Evolutionary conservation across 2,113 vertebrate species (phyloP).

Genomic region (Thermophis baileyi): DNA sequence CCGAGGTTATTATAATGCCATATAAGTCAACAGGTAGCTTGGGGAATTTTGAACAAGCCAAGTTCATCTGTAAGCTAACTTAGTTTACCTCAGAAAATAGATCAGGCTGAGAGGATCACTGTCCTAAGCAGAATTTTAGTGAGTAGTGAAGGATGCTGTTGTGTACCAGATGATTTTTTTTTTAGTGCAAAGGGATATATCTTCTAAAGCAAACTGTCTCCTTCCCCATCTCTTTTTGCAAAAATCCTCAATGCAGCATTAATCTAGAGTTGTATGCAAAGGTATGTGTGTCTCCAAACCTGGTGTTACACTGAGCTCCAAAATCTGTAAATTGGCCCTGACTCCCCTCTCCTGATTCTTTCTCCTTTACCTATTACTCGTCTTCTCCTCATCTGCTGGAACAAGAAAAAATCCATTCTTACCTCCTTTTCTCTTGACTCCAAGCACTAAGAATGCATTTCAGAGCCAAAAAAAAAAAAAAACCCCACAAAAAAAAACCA

Average conservation of each 20-base stretch:
- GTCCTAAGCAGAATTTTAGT: neutral
- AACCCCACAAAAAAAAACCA: no score
- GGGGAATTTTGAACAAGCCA: neutral
- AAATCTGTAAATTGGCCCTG: neutral
- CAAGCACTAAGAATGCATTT: neutral
- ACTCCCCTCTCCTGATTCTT: neutral
- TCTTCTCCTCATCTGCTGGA: neutral
- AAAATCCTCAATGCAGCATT: neutral
- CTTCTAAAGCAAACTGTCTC: neutral
- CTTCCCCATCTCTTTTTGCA: neutral
- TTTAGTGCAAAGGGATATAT: neutral
- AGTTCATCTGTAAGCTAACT: neutral
- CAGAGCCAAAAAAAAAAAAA: neutral
- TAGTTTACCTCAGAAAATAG: neutral
- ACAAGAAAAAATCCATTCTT: neutral
- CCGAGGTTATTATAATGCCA: neutral
- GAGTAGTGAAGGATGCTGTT: neutral
- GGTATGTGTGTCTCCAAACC: neutral
- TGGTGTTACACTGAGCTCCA: neutral
- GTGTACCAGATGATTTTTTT: neutral
- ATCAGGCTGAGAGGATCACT: neutral
- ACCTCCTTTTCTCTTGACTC: neutral
- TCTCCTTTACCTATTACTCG: neutral
- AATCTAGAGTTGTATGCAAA: neutral
- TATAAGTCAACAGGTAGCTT: neutral